These are phyloP conservation scores for Emmelina monodactyla DNA, from an alignment of 2,888 invertebrate genomes.

Conservation along the genomic window DNA sequence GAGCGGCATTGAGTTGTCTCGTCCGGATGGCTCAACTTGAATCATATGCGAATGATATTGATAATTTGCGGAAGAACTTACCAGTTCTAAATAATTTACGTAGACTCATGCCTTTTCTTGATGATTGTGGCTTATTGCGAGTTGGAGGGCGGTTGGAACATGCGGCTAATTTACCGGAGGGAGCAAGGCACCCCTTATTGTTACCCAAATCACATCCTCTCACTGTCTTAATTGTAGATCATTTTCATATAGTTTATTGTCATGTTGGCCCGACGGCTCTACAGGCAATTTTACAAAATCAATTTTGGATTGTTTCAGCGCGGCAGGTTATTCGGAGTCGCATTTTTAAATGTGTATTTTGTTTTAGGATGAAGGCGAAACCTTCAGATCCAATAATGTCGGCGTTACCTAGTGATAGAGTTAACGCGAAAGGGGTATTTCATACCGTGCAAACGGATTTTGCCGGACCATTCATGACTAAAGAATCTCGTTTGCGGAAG, in stretches of 20 bases:
- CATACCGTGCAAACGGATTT: neutral
- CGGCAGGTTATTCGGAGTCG: constrained; percentile 3
- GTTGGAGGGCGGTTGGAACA: too few species aligned
- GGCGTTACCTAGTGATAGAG: constrained; percentile 7
- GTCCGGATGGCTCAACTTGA: too few species aligned
- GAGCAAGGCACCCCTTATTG: constrained; percentile 2
- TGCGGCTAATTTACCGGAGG: constrained; percentile 3
- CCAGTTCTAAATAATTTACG: too few species aligned
- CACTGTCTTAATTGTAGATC: constrained; percentile 3
- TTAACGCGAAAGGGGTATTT: constrained; percentile 4
- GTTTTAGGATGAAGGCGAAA: constrained; percentile 2
- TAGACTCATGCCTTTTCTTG: too few species aligned
- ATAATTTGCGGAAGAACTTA: too few species aligned
- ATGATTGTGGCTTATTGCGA: too few species aligned
- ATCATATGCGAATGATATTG: too few species aligned
- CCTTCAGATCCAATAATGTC: constrained; percentile 7
- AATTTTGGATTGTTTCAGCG: constrained; percentile 9
- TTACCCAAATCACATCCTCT: constrained; percentile 5
- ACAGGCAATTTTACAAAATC: constrained; percentile 4
- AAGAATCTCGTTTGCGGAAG: too few species aligned
- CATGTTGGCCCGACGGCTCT: constrained; percentile 7
- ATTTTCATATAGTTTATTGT: constrained; percentile 8
- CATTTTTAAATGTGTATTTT: too few species aligned
- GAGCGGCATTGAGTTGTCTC: too few species aligned
- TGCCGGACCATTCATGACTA: too few species aligned